phyloP scores from a whole-genome alignment of 2,113 vertebrate species.

The Ia io region DNA sequence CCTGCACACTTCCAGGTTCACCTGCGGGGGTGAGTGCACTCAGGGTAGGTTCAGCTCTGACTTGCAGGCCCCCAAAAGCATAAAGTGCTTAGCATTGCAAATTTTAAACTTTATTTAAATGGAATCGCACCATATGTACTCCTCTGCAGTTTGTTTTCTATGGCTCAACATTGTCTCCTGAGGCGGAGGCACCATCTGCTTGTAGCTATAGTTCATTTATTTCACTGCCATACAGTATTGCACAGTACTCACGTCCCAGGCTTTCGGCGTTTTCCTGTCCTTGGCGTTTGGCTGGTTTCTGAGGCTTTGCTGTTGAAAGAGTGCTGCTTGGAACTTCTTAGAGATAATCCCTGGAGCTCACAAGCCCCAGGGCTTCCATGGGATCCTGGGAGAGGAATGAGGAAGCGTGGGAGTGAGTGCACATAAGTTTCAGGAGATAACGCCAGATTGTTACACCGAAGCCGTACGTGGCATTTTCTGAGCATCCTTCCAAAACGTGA shows the following conservation, averaged over 20 bases:
- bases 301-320: not conserved
- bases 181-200: not conserved
- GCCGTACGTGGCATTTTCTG: not conserved
- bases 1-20: not conserved
- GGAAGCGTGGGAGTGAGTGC: not conserved
- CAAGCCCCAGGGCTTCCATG: not conserved
- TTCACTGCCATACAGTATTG: not conserved
- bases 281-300: not conserved
- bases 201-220: not conserved
- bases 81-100: not conserved
- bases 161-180: not conserved
- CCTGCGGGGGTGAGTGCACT: not conserved
- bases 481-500: not conserved
- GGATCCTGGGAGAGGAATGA: not conserved
- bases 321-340: not conserved
- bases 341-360: not conserved
- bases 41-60: not conserved
- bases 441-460: not conserved
- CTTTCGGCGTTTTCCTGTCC: not conserved
- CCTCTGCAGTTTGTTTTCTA: not conserved
- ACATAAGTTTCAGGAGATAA: not conserved
- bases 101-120: constrained; percentile 21
- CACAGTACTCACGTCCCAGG: not conserved
- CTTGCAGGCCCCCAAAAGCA: not conserved
- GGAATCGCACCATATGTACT: not conserved